Evolutionary conservation across 64 coral and sea anemone genomes (phyloP).

Genomic region (Orbicella faveolata): DNA sequence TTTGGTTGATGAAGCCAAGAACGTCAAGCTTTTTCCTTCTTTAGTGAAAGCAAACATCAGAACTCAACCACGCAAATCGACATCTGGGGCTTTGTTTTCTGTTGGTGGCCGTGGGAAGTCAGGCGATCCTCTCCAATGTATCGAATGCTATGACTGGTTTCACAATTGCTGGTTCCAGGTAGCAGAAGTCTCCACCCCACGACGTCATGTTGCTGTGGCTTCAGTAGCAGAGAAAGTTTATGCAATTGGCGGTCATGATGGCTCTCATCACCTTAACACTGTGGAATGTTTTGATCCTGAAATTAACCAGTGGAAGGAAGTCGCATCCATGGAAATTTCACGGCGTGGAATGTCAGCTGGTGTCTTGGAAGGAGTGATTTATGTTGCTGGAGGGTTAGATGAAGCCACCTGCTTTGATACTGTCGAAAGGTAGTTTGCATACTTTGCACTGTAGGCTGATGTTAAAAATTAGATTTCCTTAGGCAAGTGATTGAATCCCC

Average conservation of each 20-base stretch:
- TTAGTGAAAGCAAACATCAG: conserved; percentile 65
- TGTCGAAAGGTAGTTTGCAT: conserved; percentile 82
- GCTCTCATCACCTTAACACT: conserved; percentile 81
- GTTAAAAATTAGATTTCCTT: no score
- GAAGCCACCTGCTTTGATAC: conserved; percentile 94
- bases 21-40: conserved; percentile 83
- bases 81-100: conserved; percentile 86
- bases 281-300: conserved; percentile 94
- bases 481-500: no score
- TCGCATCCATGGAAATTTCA: conserved; percentile 79
- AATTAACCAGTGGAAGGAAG: conserved; percentile 69
- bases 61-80: conserved; percentile 87
- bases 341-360: conserved; percentile 95
- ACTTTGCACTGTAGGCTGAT: no score
- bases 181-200: conserved; percentile 76
- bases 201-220: conserved; percentile 90
- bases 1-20: conserved; percentile 99
- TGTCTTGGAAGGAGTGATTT: conserved; percentile 87
- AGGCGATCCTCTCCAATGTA: conserved; percentile 87
- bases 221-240: conserved; percentile 77
- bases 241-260: conserved; percentile 98
- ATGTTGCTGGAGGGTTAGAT: conserved; percentile 96
- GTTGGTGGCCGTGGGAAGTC: conserved; percentile 93
- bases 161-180: conserved; percentile 80
- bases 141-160: conserved; percentile 96